Percentiles rank a stretch among this genome's conserved stretches.
Conservation (phyloP, 2,888 invertebrate genomes). For the Micoletzkya japonica region DNA sequence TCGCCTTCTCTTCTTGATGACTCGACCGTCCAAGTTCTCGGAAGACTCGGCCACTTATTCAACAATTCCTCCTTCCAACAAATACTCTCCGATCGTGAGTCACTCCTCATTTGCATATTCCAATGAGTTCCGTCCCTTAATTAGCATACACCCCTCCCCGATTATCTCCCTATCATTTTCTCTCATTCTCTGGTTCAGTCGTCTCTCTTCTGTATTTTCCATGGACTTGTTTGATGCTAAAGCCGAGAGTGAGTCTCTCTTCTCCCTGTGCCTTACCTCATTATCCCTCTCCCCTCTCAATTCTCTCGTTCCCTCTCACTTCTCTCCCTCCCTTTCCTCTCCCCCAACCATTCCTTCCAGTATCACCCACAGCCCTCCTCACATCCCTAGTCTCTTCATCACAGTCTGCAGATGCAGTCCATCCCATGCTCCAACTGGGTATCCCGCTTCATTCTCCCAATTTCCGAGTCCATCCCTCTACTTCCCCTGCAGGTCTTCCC, state of each 20-base stretch:
- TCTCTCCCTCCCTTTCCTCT: background rate
- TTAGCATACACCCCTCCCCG: no score
- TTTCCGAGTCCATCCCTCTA: background rate
- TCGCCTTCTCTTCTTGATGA: no score
- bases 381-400: background rate
- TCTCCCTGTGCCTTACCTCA: background rate
- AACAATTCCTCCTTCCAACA: no score
- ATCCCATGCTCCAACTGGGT: slow-evolving; percentile 25
- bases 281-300: background rate
- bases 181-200: background rate
- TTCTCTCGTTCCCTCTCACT: background rate
- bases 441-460: no score
- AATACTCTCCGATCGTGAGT: no score
- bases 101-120: no score
- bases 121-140: no score
- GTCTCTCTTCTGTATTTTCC: background rate
- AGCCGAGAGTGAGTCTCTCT: no score
- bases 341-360: background rate
- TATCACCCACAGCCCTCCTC: background rate
- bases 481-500: slow-evolving; percentile 12
- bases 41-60: no score
- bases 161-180: no score
- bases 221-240: no score
- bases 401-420: slow-evolving; percentile 3
- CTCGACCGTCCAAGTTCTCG: no score